Evolutionary conservation across 2,113 vertebrate genomes (phyloP), one percentile per base, ranked within the genome.

Genomic region (Astur gentilis): DNA sequence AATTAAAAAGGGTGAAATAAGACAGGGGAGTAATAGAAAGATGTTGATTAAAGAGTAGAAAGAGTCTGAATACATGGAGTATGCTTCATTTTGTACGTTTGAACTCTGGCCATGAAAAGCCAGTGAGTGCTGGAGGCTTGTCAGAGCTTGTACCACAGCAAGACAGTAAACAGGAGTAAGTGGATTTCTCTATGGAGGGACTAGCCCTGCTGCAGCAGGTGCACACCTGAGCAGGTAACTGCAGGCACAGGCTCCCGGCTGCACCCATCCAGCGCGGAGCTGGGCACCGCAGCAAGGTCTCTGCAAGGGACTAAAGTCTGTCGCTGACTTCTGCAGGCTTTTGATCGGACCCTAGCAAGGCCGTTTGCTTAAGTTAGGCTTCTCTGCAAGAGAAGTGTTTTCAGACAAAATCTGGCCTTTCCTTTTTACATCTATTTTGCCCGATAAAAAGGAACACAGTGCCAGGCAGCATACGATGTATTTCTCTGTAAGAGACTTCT

Each of bases 21-120:
- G 75, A 62, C 10, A 44, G 50, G 21, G 31, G 34, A 93, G 58
- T 32, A 78, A 50, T 20, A 84, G 80, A 92, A 79, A 91, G 77
- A 93, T 47, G 47, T 32, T 84, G 86, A 94, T 97, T 95, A 95
- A 92, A 97, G 97, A 79, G 86, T 60, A 93, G 72, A 47, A 88
- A 83, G 61, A 67, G 42, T 50, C 47, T 60, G 73, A 83, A 87
- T 27, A 57, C 21, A 75, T 5, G 34, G 62, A 52, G 9, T 14
- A 17, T 27, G 17, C 60, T 65, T 71, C 50, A 27, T 69, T 91
- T 42, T 29, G 31, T 72, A n/a, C 76, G 93, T 95, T 95, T 95
- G 95, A 97, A 95, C 83, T 92, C 72, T 0, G 4, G 73, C 47
- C 44, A 7, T 89, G 77, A 95, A 90, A 93, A 95, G 77, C 57